Evolutionary conservation across 1,140 invertebrate genomes (phyloP), one percentile per base, ranked within the genome.

Genomic region (Hylyphantes graminicola): DNA sequence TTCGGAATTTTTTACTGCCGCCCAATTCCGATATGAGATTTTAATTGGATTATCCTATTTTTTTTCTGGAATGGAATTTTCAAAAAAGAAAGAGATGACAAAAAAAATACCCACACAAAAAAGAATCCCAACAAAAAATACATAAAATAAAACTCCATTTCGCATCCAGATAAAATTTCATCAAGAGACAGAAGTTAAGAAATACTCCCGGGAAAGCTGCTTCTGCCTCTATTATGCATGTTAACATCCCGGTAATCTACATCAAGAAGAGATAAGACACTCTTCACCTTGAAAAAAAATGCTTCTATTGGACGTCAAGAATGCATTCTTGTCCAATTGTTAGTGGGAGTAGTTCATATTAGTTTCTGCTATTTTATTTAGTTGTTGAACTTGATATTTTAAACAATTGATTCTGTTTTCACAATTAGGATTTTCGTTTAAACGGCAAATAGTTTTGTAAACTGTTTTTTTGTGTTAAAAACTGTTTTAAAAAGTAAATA

Each of bases 241-340:
- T 53, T 78, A 78, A 78, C 76, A 65, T 64, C 50, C 61, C 74
- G 61, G 65, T 78, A 78, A 78, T 78, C 61, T 78, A 78, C 76
- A 78, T 78, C 76, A 78, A 78, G 63, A 64, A 64, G 67, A 65
- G 76, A 78, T 67, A 78, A 78, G 76, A 53, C 59, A 65, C 13
- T 64, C 67, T n/a, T 35, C 35, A 35, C 35, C 35, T 35, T 35
- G 35, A 35, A 35, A 35, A n/a, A 35, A 35, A 35, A 35, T 35
- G 35, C 35, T 35, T 35, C 35, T 35, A 35, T 35, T 35, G 35
- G 5, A 35, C 35, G 35, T 35, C 35, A 35, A 35, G 35, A 35
- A 35, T 35, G 35, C 35, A 35, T 35, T 35, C 35, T 35, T 35
- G 35, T 35, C 5, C 35, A 35, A 35, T 35, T 35, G 35, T 35